These are phyloP conservation scores for Alfaro cultratus DNA, from an alignment of 2,797 vertebrate species.

Conservation along the genomic window DNA sequence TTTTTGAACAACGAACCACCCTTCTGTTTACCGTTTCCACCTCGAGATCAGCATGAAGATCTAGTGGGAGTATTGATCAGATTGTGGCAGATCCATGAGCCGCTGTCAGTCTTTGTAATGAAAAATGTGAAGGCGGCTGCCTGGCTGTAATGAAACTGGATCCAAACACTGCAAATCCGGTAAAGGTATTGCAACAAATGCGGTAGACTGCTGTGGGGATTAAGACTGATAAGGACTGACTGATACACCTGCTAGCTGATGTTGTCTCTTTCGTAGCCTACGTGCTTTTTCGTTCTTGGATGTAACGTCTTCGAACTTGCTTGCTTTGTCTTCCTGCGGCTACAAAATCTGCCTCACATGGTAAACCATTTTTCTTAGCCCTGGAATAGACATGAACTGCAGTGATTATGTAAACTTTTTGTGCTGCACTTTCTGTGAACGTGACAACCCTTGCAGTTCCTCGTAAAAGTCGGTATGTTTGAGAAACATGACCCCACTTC, in stretches of 20 bases:
- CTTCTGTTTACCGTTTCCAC: not conserved
- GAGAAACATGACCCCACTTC: not conserved
- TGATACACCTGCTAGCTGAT: conserved; percentile 33
- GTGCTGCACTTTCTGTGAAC: not conserved
- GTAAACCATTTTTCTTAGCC: too few species aligned
- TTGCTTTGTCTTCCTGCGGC: not conserved
- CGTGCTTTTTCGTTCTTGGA: not conserved
- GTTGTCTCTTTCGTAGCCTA: conserved; percentile 9
- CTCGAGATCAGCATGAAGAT: not conserved
- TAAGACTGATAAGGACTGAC: conserved; percentile 27
- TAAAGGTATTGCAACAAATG: conserved; percentile 30
- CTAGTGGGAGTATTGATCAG: conserved; percentile 29
- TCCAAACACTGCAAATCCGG: conserved; percentile 19
- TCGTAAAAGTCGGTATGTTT: not conserved
- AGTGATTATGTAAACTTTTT: not conserved
- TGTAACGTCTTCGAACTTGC: not conserved
- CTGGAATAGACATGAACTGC: not conserved
- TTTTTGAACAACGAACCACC: not conserved
- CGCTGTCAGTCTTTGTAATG: conserved; percentile 37
- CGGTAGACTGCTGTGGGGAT: conserved; percentile 21
- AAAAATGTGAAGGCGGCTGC: conserved; percentile 19
- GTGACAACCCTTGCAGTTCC: not conserved
- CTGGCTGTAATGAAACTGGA: conserved; percentile 10
- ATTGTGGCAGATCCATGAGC: conserved; percentile 23
- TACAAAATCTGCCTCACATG: not conserved